Conservation (phyloP, 2,888 invertebrate genomes). For the Digitonthophagus gazella region DNA sequence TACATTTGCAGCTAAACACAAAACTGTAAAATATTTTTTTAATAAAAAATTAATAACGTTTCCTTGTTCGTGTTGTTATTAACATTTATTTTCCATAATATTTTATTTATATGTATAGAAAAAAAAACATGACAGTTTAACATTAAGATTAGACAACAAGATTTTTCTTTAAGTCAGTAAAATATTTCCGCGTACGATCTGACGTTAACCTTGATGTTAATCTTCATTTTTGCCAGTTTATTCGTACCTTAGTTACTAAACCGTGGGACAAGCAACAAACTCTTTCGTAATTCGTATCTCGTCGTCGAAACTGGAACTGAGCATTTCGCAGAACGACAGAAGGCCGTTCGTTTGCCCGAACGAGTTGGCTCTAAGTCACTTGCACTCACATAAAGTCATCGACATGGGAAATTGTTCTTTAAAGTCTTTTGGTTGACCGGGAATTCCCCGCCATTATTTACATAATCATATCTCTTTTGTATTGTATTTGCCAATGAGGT, state of each 20-base stretch:
- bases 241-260: neutral
- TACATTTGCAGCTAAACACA: no score
- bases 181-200: neutral
- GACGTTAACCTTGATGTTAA: neutral
- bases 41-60: no score
- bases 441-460: neutral
- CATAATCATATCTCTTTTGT: neutral
- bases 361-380: neutral
- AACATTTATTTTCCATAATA: no score
- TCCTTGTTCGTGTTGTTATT: no score
- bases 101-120: no score
- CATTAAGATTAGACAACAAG: no score
- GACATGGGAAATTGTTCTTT: neutral
- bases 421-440: neutral
- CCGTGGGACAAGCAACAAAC: neutral
- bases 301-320: neutral
- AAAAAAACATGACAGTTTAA: no score
- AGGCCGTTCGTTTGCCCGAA: neutral
- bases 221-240: neutral
- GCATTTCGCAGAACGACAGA: neutral
- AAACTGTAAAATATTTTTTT: no score
- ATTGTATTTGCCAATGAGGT: no score
- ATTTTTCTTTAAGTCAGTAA: no score
- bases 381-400: neutral
- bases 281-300: neutral